Evolutionary conservation across 2,888 invertebrate genomes (phyloP), one percentile per base, ranked within the genome.

Genomic region (Encarsia formosa): DNA sequence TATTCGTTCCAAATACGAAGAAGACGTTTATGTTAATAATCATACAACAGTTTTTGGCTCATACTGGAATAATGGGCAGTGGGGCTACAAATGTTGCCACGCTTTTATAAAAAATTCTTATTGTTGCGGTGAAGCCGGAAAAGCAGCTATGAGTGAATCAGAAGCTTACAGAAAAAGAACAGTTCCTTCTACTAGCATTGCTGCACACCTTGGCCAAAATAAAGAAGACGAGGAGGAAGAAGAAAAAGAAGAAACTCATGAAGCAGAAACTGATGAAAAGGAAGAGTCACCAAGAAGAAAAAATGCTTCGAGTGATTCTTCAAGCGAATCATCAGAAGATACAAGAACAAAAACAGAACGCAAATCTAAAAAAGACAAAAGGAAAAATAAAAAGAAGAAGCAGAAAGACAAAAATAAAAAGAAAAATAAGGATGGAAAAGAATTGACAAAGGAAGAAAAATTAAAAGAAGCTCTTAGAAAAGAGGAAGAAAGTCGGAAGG

Each of bases 81-180:
- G 99, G 99, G 99, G 98, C 0, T 99, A 86, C 76, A 88, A 88
- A 67, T 99, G 99, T 68, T 99, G 99, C 74, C 87, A 94, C 70
- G 92, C 93, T 0, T 86, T 88, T 57, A 83, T 98, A 8, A 88
- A 88, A 81, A 88, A 91, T 78, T 90, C 91, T 0, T 93, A 92
- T 68, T 93, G 93, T 63, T 85, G 89, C 22, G 92, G 92, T 0
- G 88, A 87, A 66, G 83, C 83, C 31, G 86, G 85, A 2, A 77
- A 72, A 60, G 57, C 55, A 46, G 64, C 64, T 9, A 44, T 51
- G 1, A 66, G 62, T 22, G 56, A 62, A 1, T 47, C 56, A 2
- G 57, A 58, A 46, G 19, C 49, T 4, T 45, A 38, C 13, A 43
- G 4, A 19, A 48, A 19, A 15, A 43, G 44, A 6, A 20, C 18